Evolutionary conservation across 2,113 vertebrate genomes (phyloP).

Genomic region (Bos indicus): DNA sequence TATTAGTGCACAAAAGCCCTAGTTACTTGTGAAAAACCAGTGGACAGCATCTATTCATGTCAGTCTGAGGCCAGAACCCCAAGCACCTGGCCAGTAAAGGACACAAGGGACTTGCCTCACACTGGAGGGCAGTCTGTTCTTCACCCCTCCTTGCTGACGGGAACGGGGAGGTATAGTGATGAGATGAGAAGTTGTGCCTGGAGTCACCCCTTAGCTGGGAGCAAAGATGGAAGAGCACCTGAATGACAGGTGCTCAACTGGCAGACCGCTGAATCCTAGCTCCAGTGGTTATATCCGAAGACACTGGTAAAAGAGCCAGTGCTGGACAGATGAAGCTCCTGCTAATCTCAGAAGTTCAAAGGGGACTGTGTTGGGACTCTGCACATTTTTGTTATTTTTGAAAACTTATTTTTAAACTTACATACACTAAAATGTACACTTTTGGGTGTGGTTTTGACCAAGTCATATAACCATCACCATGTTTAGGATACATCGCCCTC

Average conservation of each 20-base stretch:
- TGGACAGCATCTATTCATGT: not conserved
- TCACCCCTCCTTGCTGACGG: not conserved
- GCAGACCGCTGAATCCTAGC: not conserved
- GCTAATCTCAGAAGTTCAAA: not conserved
- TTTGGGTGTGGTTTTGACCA: slow-evolving; percentile 7
- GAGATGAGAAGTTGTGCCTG: not conserved
- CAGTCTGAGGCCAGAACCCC: not conserved
- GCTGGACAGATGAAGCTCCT: not conserved
- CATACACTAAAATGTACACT: not conserved
- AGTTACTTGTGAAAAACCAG: not conserved
- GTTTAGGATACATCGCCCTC: not conserved
- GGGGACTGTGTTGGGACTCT: not conserved
- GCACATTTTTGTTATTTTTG: not conserved
- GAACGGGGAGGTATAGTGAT: not conserved
- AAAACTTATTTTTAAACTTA: not conserved
- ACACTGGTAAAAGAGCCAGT: not conserved
- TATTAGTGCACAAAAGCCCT: not conserved
- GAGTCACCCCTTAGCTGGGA: not conserved
- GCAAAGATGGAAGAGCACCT: not conserved
- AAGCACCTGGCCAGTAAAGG: not conserved
- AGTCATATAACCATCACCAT: not conserved
- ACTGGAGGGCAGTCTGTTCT: not conserved
- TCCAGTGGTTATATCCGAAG: accelerated
- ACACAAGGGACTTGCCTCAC: not conserved
- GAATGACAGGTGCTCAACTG: not conserved